phyloP scores from a whole-genome alignment of 2,888 invertebrate species.

The Sarcophaga caerulescens region DNA sequence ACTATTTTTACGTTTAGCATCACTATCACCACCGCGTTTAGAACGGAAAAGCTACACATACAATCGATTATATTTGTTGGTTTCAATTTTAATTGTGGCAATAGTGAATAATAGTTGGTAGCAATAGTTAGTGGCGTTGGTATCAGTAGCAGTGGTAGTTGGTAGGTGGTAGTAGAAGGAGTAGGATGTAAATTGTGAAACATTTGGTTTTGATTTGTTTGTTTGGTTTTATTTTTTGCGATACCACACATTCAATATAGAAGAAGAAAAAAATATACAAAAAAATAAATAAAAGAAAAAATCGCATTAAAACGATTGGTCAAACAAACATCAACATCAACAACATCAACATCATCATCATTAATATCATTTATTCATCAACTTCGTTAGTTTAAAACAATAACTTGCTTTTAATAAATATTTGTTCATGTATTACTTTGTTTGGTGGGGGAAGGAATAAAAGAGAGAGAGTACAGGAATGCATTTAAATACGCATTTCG shows the following conservation, averaged over 20 bases:
- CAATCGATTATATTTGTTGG: no score
- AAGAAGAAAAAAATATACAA: constrained; percentile 59
- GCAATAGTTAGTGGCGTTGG: background rate
- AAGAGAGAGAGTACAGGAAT: background rate
- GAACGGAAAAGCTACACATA: constrained; percentile 71
- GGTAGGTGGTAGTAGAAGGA: constrained; percentile 23
- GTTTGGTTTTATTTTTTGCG: constrained; percentile 28
- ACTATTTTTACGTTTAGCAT: constrained; percentile 79
- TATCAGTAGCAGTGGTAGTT: background rate
- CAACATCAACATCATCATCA: constrained; percentile 27
- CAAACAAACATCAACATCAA: constrained; percentile 43
- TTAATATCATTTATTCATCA: constrained; percentile 19
- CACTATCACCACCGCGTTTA: constrained; percentile 74
- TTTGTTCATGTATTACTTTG: constrained; percentile 37
- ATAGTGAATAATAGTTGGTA: background rate
- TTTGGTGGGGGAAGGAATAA: constrained; percentile 17
- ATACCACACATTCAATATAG: constrained; percentile 60
- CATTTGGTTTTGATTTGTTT: constrained; percentile 9
- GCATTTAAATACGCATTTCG: background rate
- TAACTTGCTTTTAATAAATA: constrained; percentile 25
- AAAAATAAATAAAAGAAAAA: constrained; percentile 60
- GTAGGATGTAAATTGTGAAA: constrained; percentile 15
- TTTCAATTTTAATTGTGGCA: background rate
- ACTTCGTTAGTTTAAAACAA: constrained; percentile 7
- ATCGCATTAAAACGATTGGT: constrained; percentile 67